Base-by-base conservation (phyloP, 1,140 invertebrate species). In the Dendroctonus valens region DNA sequence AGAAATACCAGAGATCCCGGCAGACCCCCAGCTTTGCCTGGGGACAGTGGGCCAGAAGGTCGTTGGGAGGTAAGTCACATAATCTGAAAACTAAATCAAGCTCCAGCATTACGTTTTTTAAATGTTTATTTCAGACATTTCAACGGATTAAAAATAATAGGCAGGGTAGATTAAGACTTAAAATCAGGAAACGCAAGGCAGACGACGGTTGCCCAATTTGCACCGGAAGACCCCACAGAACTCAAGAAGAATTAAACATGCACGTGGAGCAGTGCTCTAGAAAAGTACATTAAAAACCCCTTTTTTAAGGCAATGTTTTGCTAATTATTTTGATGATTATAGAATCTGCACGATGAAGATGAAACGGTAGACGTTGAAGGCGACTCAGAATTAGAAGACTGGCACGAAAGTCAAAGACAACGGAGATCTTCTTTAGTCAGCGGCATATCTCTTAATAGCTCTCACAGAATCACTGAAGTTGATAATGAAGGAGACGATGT, bases 201-300 rank as follows among this genome's bases (percentile, higher is more conserved):
- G 88, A 89, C 70, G 83, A 89, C 83, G 81, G 84, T 0, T 94
- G 91, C 80, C 89, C 91, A n/a, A 87, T 93, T 53, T 93, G 92
- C 74, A 89, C 84, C 70, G 87, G 91, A 48, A 78, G 80, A 59
- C 77, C 80, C 54, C 77, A 78, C 49, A 81, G 84, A 42, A 84
- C 81, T 14, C 81, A 87, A 1, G 87, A 92, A 71, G 89, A 92
- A 75, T 76, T 91, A 41, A 86, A 88, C 77, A 80, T 85, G 70
- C 89, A 91, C 75, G 88, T 90, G n/a, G 85, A 89, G 72, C 78
- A 85, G 39, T 91, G 89, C 74, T 74, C 89, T 5, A 78, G 81
- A 70, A 84, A 84, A 71, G 77, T 77, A 70, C 59, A 48, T 65
- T 53, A 46, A 26, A 26, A 26, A n/a, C n/a, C 26, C 26, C 26